Conservation (phyloP, 2,888 invertebrate species). For the Operophtera brumata region DNA sequence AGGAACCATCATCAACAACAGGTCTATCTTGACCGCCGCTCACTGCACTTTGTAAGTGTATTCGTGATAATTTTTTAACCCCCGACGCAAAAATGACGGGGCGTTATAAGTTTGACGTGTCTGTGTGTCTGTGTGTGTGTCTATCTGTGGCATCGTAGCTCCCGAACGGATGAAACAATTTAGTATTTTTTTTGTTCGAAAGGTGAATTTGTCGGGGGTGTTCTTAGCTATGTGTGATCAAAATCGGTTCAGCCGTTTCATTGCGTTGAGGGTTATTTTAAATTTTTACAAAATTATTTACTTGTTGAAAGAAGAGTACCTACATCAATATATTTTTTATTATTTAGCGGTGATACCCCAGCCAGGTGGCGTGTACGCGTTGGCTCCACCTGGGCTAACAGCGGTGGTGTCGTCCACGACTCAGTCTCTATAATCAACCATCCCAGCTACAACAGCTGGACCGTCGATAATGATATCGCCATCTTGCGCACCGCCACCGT, state of each 20-base stretch:
- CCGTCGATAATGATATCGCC: slow-evolving; percentile 46
- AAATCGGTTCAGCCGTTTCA: too few relatives aligned
- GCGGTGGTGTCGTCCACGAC: slow-evolving; percentile 46
- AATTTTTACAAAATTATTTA: too few relatives aligned
- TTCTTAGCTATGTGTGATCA: too few relatives aligned
- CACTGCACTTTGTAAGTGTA: slow-evolving; percentile 43
- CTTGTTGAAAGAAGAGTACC: too few relatives aligned
- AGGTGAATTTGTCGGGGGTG: too few relatives aligned
- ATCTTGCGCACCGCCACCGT: slow-evolving; percentile 35
- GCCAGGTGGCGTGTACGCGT: slow-evolving; percentile 46
- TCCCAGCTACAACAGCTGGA: slow-evolving; percentile 44
- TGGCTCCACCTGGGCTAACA: slow-evolving; percentile 50
- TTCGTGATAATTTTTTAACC: background rate
- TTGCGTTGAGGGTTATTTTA: too few relatives aligned
- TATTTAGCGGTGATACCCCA: slow-evolving; percentile 33
- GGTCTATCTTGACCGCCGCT: slow-evolving; percentile 46
- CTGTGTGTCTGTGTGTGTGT: too few relatives aligned
- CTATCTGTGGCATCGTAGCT: too few relatives aligned
- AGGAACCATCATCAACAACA: slow-evolving; percentile 44
- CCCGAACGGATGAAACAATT: too few relatives aligned
- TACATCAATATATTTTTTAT: background rate
- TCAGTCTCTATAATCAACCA: slow-evolving; percentile 39
- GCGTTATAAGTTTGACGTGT: too few relatives aligned
- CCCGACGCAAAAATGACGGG: too few relatives aligned
- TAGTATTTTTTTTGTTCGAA: too few relatives aligned